Base-by-base conservation (phyloP, 2,113 vertebrate genomes). In the Leucopsar rothschildi region DNA sequence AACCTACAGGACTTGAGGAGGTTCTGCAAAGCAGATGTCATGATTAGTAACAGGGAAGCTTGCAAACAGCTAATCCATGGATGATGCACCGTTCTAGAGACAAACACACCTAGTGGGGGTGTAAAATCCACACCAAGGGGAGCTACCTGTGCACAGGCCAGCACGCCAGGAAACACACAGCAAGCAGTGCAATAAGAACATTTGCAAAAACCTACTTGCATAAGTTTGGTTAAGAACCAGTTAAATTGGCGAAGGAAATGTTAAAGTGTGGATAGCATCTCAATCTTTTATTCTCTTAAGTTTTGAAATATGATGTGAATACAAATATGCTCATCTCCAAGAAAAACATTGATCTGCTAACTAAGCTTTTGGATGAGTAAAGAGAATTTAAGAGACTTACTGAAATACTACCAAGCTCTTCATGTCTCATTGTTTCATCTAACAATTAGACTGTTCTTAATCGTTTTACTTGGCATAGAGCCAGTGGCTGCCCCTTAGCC, bases 11-110 rank as follows among this genome's bases (percentile, higher is more conserved):
- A 91, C 89, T 66, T 18, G 64, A 60, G 70, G 59, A 78, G 47
- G 68, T 88, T 95, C 93, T 96, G 84, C 86, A 89, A 96, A 94
- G 96, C 94, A 94, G 80, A 96, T 72, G 31, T n/a, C 25, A 39
- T 12, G 50, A 91, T 96, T 95, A 96, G 89, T 82, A 92, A 72
- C 17, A 76, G 20, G 88, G 85, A 89, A 87, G 87, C 71, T 57
- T 64, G 49, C n/a, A 15, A 45, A 78, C 55, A 81, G 56, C 93
- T 87, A 85, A 68, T 86, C 71, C 73, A 61, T 14, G n/a, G 70
- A 64, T 72, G 57, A 72, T 0, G 0, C 0, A 61, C 39, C 16
- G 0, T 15, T 91, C 93, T 68, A 86, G 3, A 72, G 86, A 50
- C 52, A 91, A 13, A 42, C 71, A 45, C 42, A 69, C 57, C 84